These are phyloP conservation scores for Vidua chalybeata DNA, from an alignment of 2,113 vertebrate species.

Conservation along the genomic window DNA sequence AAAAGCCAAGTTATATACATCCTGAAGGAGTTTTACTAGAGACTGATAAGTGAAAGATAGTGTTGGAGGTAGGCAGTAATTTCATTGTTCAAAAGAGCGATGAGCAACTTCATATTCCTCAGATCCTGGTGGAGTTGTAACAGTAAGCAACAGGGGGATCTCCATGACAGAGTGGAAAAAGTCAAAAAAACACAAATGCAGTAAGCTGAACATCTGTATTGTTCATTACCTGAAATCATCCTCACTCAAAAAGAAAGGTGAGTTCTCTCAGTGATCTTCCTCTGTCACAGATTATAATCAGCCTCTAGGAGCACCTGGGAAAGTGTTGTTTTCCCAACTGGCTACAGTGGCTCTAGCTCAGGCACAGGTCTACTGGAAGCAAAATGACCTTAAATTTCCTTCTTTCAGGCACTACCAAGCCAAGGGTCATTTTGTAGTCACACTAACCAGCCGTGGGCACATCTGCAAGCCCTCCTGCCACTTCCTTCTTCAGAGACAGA, in stretches of 20 bases:
- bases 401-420: background rate
- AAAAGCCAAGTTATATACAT: background rate
- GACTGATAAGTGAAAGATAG: background rate
- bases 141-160: background rate
- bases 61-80: background rate
- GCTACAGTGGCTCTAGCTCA: background rate
- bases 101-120: fast-evolving
- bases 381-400: background rate
- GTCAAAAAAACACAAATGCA: background rate
- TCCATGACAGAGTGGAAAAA: background rate
- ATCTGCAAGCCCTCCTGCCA: background rate
- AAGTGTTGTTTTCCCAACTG: background rate
- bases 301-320: background rate
- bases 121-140: background rate
- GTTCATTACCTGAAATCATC: background rate
- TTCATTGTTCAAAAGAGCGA: background rate
- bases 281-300: background rate
- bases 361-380: background rate
- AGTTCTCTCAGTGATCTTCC: background rate
- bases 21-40: background rate
- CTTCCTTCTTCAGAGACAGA: background rate
- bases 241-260: background rate
- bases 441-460: background rate
- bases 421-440: background rate
- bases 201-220: background rate